phyloP scores from a whole-genome alignment of 1,140 invertebrate species.

The Asbolus verrucosus region DNA sequence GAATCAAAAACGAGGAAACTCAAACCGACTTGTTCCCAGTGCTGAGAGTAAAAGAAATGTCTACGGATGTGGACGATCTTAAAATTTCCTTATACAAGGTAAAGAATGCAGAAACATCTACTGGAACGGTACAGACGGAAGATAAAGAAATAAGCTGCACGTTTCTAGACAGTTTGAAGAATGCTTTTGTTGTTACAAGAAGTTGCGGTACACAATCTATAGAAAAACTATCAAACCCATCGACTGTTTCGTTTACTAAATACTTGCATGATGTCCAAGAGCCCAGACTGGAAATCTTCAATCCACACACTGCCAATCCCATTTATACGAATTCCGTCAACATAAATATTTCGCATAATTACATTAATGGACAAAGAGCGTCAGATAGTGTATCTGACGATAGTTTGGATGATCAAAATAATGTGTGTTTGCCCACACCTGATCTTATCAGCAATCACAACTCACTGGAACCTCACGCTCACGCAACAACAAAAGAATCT shows the following conservation, averaged over 20 bases:
- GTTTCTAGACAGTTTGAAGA: constrained; percentile 61
- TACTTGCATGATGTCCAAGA: constrained; percentile 50
- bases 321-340: constrained; percentile 66
- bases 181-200: constrained; percentile 61
- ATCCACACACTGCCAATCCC: constrained; percentile 54
- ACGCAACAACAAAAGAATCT: background rate
- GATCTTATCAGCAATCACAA: constrained; percentile 63
- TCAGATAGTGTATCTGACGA: constrained; percentile 66
- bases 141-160: constrained; percentile 65
- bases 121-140: constrained; percentile 54
- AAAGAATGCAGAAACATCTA: constrained; percentile 56
- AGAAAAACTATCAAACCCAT: too few species aligned
- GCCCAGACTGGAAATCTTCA: constrained; percentile 58
- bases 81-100: constrained; percentile 62
- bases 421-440: constrained; percentile 59
- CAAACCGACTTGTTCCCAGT: constrained; percentile 70
- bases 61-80: constrained; percentile 69
- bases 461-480: constrained; percentile 56
- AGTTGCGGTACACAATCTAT: constrained; percentile 65
- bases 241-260: constrained; percentile 56
- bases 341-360: constrained; percentile 69
- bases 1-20: constrained; percentile 70
- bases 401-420: constrained; percentile 59
- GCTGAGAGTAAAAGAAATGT: constrained; percentile 70
- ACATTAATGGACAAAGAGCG: constrained; percentile 59